These are phyloP conservation scores for Enhydra lutris DNA, from an alignment of 2,113 vertebrate species.

Conservation along the genomic window DNA sequence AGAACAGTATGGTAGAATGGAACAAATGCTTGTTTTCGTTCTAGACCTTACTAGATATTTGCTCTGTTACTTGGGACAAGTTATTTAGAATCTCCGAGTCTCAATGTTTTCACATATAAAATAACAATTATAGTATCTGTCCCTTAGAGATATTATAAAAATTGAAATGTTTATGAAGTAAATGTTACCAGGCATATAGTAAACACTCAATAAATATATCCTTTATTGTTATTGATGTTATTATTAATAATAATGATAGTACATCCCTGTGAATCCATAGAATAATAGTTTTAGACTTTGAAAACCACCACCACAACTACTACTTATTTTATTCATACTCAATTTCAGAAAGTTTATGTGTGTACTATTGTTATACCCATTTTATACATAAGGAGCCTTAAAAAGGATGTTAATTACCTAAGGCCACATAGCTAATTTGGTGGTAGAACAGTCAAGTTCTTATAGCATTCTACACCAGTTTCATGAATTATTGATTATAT, in stretches of 20 bases:
- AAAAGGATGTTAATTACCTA: background rate
- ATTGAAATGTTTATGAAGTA: background rate
- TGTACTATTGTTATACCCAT: background rate
- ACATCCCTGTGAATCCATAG: background rate
- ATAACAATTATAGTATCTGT: background rate
- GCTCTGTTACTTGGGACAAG: background rate
- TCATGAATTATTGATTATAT: background rate
- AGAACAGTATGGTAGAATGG: background rate
- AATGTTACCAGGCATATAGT: background rate
- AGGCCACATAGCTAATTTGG: background rate
- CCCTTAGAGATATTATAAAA: background rate
- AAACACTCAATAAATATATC: background rate
- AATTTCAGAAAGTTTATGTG: background rate
- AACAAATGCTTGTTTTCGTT: background rate
- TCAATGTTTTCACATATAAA: background rate
- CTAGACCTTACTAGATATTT: background rate
- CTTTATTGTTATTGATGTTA: constrained; percentile 2
- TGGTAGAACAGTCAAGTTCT: background rate
- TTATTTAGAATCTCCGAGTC: background rate
- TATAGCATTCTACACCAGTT: background rate
- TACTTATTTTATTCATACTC: background rate
- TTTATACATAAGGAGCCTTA: background rate
- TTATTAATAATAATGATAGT: background rate
- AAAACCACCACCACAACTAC: background rate
- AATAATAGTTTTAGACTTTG: background rate